A percentile compares a stretch with the other conserved stretches of the same genome.
Evolutionary conservation across 2,797 vertebrate genomes (phyloP).

Genomic region (Echiichthys vipera): DNA sequence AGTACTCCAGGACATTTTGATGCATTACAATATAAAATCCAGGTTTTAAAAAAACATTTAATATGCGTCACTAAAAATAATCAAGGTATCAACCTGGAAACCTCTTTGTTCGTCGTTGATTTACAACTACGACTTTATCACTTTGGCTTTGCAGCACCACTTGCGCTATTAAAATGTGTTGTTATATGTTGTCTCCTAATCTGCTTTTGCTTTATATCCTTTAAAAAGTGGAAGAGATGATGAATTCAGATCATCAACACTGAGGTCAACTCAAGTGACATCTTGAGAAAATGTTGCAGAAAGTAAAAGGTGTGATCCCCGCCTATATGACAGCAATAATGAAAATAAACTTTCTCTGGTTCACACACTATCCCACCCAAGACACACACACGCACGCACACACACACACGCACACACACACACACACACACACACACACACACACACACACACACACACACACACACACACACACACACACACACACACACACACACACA

Average conservation of each 20-base stretch:
- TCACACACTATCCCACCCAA: slow-evolving; percentile 13
- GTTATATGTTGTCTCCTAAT: too few relatives aligned
- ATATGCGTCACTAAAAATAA: not conserved
- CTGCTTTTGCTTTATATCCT: not conserved
- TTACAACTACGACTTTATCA: not conserved
- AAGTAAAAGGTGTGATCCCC: slow-evolving; percentile 66
- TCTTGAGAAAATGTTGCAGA: slow-evolving; percentile 20
- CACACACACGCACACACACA: slow-evolving; percentile 11
- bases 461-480: too few relatives aligned
- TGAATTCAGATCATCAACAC: not conserved
- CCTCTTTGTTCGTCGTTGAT: not conserved
- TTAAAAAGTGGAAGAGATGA: too few relatives aligned
- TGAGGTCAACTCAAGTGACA: not conserved
- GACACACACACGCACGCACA: slow-evolving; percentile 12
- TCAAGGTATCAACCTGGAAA: too few relatives aligned
- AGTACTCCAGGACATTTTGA: too few relatives aligned
- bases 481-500: too few relatives aligned
- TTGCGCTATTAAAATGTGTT: not conserved
- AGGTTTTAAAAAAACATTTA: not conserved
- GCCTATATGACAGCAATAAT: slow-evolving; percentile 20
- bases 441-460: not conserved
- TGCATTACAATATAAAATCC: not conserved
- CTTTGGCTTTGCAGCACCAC: too few relatives aligned
- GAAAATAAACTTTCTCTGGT: slow-evolving; percentile 66
- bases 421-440: not conserved